A percentile compares a stretch with the other conserved stretches of the same genome.
Conservation (phyloP, 1,140 invertebrate genomes). For the Stegodyphus dumicola region DNA sequence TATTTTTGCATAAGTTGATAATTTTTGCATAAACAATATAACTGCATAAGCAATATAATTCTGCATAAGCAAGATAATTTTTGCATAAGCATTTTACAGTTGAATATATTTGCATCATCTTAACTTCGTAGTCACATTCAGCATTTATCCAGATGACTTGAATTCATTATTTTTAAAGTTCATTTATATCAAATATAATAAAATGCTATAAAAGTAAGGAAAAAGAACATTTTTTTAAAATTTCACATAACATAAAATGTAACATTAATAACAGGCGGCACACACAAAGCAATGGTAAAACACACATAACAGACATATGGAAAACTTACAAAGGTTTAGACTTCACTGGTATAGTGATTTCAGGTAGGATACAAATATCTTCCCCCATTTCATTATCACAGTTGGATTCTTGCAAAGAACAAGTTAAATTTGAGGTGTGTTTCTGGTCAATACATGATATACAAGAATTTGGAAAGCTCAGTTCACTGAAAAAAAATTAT, state of each 20-base stretch:
- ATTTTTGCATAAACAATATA: too few relatives aligned
- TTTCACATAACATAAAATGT: background rate
- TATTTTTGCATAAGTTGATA: too few relatives aligned
- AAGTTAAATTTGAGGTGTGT: background rate
- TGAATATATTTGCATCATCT: too few relatives aligned
- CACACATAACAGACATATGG: background rate
- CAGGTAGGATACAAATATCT: constrained; percentile 36
- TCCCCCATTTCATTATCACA: constrained; percentile 41
- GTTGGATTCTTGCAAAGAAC: constrained; percentile 48
- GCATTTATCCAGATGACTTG: too few relatives aligned
- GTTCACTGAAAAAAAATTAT: constrained; percentile 37
- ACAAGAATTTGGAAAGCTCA: constrained; percentile 16
- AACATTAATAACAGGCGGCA: background rate
- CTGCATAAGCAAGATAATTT: too few relatives aligned
- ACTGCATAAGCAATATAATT: too few relatives aligned
- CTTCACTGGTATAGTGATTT: constrained; percentile 44
- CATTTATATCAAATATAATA: too few relatives aligned
- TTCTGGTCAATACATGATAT: constrained; percentile 4
- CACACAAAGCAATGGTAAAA: background rate
- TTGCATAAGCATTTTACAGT: too few relatives aligned
- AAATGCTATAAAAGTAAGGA: background rate
- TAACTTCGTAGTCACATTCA: too few relatives aligned
- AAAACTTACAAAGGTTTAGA: constrained; percentile 45
- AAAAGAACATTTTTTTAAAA: background rate
- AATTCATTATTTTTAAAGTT: too few relatives aligned